Evolutionary conservation across 2,113 vertebrate genomes (phyloP), one percentile per base, ranked within the genome.

Genomic region (Platysternon megacephalum): DNA sequence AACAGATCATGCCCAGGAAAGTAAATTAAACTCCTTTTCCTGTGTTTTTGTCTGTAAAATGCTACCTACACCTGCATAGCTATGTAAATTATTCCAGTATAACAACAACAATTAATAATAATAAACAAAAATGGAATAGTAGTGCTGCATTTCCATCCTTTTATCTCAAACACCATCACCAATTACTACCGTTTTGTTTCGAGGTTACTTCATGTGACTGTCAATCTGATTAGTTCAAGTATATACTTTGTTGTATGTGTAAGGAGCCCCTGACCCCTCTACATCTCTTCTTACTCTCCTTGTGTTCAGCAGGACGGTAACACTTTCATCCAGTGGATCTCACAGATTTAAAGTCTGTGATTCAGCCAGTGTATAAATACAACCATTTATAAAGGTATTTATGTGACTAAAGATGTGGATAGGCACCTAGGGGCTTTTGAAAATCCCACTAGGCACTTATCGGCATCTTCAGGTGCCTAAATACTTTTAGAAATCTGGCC

Each of bases 181-280:
- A 90, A 58, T 82, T 68, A 79, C 83, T 85, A 90, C 81, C 85
- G 19, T 9, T 22, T 95, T 11, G 82, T 93, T 95, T 93, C 42
- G 82, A 49, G 7, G 48, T 55, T 92, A 19, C 74, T 96, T 95
- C 19, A 94, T 95, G 83, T 85, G 52, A 76, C 90, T 95, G 32
- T 35, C 89, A 93, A 49, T 79, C 84, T 81, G 5, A 29, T 42
- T 78, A 93, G 92, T n/a, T 79, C 85, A 84, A n/a, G 53, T 80
- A 61, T 61, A 53, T 96, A 65, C 87, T 92, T 94, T 84, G 61
- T 89, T 84, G 26, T 82, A 29, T 56, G 51, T 42, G 9, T 52
- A 87, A 95, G 17, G 87, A 88, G 22, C 83, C 14, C 39, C 56
- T 1, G 16, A 28, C 35, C 91, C 85, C 13, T 83, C 80, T 48